phyloP scores from a whole-genome alignment of 2,888 invertebrate genomes.

The Phasia obesa region DNA sequence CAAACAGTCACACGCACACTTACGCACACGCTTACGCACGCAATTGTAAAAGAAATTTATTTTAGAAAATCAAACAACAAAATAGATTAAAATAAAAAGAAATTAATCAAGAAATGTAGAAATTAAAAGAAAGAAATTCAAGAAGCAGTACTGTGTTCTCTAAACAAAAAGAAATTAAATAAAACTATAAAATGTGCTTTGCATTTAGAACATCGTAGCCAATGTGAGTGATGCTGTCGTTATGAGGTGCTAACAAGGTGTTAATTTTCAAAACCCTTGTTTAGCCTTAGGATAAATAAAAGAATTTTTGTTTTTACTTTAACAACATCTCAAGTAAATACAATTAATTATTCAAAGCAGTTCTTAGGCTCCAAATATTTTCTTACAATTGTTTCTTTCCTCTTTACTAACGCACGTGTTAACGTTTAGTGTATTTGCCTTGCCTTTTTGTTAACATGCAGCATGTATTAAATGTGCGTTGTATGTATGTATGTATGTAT shows the following conservation, averaged over 20 bases:
- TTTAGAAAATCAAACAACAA: conserved; percentile 3
- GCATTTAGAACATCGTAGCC: background rate
- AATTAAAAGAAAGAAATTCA: background rate
- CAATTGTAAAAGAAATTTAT: background rate
- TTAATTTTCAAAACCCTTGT: conserved; percentile 32
- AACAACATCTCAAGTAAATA: background rate
- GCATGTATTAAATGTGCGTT: background rate
- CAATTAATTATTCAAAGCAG: conserved; percentile 6
- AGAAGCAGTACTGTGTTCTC: background rate
- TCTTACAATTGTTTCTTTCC: too few relatives aligned
- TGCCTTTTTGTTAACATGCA: background rate
- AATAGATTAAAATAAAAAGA: background rate
- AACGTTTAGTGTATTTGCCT: conserved; percentile 36
- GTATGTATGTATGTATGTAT: too few relatives aligned
- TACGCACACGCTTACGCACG: background rate
- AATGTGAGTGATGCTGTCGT: conserved; percentile 56
- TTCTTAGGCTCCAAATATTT: background rate
- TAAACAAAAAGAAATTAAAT: background rate
- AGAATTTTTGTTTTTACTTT: background rate
- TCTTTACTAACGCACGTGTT: conserved; percentile 51
- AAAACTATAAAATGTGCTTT: background rate
- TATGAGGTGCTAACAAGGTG: conserved; percentile 75
- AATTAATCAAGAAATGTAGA: conserved; percentile 5
- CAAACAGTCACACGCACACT: background rate
- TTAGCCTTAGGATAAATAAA: background rate